These are phyloP conservation scores for Sebastes wilsoni DNA, from an alignment of 2,797 vertebrate genomes.

Conservation along the genomic window DNA sequence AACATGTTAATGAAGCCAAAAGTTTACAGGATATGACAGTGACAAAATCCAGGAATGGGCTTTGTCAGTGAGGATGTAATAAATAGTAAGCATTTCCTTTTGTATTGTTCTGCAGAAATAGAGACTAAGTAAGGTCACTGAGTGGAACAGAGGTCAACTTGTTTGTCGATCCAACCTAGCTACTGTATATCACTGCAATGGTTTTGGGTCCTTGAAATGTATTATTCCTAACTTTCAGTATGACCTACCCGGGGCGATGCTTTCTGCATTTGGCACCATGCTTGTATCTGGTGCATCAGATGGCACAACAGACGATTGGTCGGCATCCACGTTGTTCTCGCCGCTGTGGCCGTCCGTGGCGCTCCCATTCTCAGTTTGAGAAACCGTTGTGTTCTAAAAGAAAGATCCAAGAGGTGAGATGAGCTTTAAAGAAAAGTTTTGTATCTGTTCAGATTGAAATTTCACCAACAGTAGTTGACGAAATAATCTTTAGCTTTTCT, in stretches of 20 bases:
- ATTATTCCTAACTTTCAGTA: neutral
- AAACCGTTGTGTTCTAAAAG: constrained; percentile 61
- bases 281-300: constrained; percentile 81
- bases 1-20: neutral
- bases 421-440: neutral
- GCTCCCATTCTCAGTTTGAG: constrained; percentile 69
- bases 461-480: neutral
- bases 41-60: neutral
- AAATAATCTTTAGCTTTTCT: neutral
- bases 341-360: constrained; percentile 68
- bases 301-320: constrained; percentile 76
- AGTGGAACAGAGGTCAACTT: neutral
- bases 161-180: neutral
- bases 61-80: neutral
- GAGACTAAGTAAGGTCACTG: neutral
- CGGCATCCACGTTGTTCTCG: constrained; percentile 60
- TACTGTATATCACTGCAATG: neutral
- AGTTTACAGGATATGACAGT: neutral
- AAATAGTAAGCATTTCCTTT: neutral
- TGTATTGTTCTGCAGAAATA: neutral
- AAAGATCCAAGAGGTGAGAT: neutral
- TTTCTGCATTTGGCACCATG: constrained; percentile 85
- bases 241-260: constrained; percentile 90
- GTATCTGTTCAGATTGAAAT: neutral
- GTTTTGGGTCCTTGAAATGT: neutral